These are phyloP conservation scores for Stictocephala bisonia DNA, from an alignment of 2,888 invertebrate genomes.

Conservation along the genomic window DNA sequence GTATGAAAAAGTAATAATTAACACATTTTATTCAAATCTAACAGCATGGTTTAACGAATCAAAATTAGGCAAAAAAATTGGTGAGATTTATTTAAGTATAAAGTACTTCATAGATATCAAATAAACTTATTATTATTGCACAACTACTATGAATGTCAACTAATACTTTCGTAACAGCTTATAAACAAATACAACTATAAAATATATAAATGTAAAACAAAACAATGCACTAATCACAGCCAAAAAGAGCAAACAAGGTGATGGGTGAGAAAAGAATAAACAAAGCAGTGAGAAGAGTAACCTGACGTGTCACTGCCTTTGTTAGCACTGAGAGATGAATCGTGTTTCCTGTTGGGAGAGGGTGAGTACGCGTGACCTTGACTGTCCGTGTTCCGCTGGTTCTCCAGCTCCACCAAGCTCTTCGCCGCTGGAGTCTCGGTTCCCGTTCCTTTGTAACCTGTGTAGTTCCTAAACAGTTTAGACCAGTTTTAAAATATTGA, in stretches of 20 bases:
- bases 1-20: no score
- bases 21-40: no score
- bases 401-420: slow-evolving; percentile 61
- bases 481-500: no score
- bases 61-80: no score
- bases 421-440: slow-evolving; percentile 58
- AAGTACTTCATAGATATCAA: no score
- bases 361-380: slow-evolving; percentile 60
- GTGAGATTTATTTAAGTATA: no score
- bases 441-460: slow-evolving; percentile 59
- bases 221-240: neutral
- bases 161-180: no score
- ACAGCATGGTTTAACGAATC: no score
- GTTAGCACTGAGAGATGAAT: slow-evolving; percentile 61
- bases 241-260: neutral
- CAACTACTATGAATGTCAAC: no score
- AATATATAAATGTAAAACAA: no score
- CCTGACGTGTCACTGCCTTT: slow-evolving; percentile 61
- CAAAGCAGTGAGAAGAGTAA: slow-evolving; percentile 33
- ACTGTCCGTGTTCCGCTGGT: slow-evolving; percentile 60
- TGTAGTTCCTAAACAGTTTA: slow-evolving; percentile 53
- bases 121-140: no score
- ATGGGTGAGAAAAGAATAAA: neutral
- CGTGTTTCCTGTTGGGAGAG: slow-evolving; percentile 61
- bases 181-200: no score